Conservation (phyloP, 2,888 invertebrate species). For the Diaprepes abbreviatus region DNA sequence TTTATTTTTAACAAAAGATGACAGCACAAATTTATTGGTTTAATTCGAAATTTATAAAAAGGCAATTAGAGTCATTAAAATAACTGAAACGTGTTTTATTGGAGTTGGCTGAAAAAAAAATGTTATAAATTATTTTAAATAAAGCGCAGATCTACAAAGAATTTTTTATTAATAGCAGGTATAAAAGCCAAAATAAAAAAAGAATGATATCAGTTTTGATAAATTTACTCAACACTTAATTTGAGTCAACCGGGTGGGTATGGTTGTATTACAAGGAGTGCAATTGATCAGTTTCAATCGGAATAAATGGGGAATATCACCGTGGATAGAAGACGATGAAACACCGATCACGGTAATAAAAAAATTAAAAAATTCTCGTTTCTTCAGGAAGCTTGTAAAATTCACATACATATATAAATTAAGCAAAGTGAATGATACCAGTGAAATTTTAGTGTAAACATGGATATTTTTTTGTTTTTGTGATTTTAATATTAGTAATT, state of each 20-base stretch:
- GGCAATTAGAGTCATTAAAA: constrained; percentile 13
- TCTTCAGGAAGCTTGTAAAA: too few species aligned
- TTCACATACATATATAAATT: too few species aligned
- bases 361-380: too few species aligned
- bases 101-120: constrained; percentile 28
- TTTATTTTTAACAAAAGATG: too few species aligned
- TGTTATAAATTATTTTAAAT: constrained; percentile 31
- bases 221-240: constrained; percentile 4
- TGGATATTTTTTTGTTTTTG: too few species aligned
- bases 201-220: constrained; percentile 28
- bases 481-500: too few species aligned
- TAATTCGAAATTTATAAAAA: constrained; percentile 34
- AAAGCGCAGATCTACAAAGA: constrained; percentile 10
- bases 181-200: constrained; percentile 39
- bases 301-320: constrained; percentile 40
- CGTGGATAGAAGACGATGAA: constrained; percentile 20
- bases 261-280: constrained; percentile 25
- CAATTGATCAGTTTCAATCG: constrained; percentile 32
- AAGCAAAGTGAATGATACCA: too few species aligned
- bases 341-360: neutral
- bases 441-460: too few species aligned
- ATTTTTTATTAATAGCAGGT: constrained; percentile 28
- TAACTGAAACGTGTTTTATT: constrained; percentile 21
- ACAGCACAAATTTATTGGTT: constrained; percentile 19
- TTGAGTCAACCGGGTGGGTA: constrained; percentile 1